Conservation (phyloP, 2,113 vertebrate genomes). For the Rhabdornis inornatus region DNA sequence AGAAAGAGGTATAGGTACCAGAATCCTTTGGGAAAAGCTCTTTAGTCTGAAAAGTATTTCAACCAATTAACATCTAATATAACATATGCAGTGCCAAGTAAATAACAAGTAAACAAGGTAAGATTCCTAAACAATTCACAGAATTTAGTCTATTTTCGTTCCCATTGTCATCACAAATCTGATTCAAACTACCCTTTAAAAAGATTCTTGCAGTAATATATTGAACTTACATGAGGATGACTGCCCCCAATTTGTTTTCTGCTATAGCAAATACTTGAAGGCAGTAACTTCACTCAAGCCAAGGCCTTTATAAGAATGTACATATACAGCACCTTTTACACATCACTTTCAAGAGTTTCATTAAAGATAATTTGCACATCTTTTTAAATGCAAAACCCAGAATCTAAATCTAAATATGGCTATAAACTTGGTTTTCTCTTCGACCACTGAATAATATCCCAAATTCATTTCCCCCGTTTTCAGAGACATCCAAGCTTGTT, state of each 20-base stretch:
- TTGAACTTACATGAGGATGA: constrained; percentile 47
- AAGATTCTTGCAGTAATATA: constrained; percentile 8
- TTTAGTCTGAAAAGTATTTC: background rate
- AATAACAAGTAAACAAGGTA: background rate
- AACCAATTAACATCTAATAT: background rate
- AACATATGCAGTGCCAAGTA: background rate
- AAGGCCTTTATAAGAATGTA: background rate
- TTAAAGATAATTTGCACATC: background rate
- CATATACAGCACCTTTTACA: background rate
- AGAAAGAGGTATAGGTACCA: background rate
- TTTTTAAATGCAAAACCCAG: background rate
- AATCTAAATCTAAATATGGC: background rate
- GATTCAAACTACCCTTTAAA: background rate
- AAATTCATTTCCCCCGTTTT: background rate
- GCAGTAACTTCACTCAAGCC: background rate
- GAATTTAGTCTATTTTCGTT: background rate
- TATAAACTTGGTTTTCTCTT: background rate
- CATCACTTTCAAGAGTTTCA: background rate
- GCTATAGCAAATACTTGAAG: background rate
- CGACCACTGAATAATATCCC: background rate
- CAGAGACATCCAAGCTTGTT: background rate
- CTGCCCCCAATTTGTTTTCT: constrained; percentile 21
- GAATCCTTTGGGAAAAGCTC: background rate
- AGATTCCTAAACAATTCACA: background rate
- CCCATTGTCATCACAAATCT: background rate